Percentiles rank a stretch among this genome's conserved stretches.
phyloP scores from a whole-genome alignment of 1,140 invertebrate genomes.

The Asbolus verrucosus region DNA sequence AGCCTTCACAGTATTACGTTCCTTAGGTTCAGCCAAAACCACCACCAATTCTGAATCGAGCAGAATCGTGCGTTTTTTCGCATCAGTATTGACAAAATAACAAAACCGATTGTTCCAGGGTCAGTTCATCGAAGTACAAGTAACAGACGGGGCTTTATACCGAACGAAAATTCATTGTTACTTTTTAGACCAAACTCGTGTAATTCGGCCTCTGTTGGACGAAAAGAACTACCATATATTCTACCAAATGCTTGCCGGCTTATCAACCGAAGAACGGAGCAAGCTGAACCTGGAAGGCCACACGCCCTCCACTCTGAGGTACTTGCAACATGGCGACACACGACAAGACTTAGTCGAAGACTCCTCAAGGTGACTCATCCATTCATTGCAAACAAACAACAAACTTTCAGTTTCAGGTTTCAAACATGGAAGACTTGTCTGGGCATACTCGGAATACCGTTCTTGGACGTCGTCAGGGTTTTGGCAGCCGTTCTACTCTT shows the following conservation, averaged over 20 bases:
- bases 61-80: conserved; percentile 86
- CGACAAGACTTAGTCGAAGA: conserved; percentile 83
- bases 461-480: conserved; percentile 92
- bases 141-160: conserved; percentile 94
- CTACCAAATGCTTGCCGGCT: conserved; percentile 95
- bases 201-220: conserved; percentile 84
- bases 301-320: conserved; percentile 81
- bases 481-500: conserved; percentile 90
- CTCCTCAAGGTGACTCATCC: conserved; percentile 66
- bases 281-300: conserved; percentile 89
- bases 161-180: conserved; percentile 97
- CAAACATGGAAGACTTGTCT: conserved; percentile 92
- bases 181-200: conserved; percentile 92
- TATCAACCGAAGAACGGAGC: conserved; percentile 86
- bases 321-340: conserved; percentile 82
- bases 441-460: conserved; percentile 91
- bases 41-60: conserved; percentile 92
- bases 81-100: too few species aligned
- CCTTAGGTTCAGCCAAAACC: conserved; percentile 91
- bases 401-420: conserved; percentile 70
- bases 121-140: conserved; percentile 96
- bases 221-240: conserved; percentile 98
- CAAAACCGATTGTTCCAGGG: conserved; percentile 73
- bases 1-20: conserved; percentile 92
- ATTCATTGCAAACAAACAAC: conserved; percentile 24